Base-by-base conservation (phyloP, 2,888 invertebrate species). In the Syritta pipiens region DNA sequence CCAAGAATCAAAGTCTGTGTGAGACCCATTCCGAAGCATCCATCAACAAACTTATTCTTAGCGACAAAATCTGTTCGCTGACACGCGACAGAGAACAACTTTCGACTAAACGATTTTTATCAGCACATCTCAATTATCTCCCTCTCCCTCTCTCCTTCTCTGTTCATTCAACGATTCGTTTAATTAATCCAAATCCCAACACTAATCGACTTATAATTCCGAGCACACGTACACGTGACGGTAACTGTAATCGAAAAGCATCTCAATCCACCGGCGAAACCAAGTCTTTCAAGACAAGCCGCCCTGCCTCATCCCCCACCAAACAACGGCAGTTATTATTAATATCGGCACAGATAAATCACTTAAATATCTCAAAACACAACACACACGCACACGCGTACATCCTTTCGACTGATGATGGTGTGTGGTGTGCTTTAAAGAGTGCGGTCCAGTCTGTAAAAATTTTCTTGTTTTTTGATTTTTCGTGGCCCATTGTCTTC, bases 291-390 rank as follows among this genome's bases (percentile, higher is more conserved):
- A 55, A 72, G 67, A 77, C 63, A 48, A 49, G 46, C 57, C 71
- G 71, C 65, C 53, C 71, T 53, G 57, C 51, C 53, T 46, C 72
- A 51, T 60, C 72, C 48, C 55, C 65, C n/a, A n/a, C n/a, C n/a
- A n/a, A n/a, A 35, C 59, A 37, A 26, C 32, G 32, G 30, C 59
- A 51, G 51, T 53, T 32, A 65, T 71, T 71, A 71, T 77, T 59
- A 65, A 65, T 71, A 71, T 77, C 71, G 59, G 53, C 59, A 32
- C 53, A 65, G 65, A 77, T 77, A 77, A 77, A 77, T 77, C 77
- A 72, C 72, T 77, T 77, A 72, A 77, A 60, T 77, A 77, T 63
- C 53, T 48, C 53, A 59, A 71, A 77, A 77, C 59, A 71, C 71
- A 53, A 69, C 22, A 2, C 35, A 32, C 44, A 17, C 49, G 1